Base-by-base conservation (phyloP, 1,140 invertebrate genomes). In the Chionoecetes opilio region DNA sequence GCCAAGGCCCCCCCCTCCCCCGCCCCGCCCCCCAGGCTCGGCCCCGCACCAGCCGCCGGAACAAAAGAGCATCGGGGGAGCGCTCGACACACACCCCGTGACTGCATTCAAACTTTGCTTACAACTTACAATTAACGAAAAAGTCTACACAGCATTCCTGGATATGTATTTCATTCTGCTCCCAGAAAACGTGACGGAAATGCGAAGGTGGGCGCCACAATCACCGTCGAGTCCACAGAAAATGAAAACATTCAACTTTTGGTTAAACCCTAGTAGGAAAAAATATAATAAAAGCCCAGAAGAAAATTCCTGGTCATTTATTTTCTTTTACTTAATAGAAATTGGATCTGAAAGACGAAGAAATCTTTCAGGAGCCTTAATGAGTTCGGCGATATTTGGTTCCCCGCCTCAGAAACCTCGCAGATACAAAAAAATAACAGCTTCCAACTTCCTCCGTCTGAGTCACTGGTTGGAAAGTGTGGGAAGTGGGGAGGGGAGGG, bases 341-440 rank as follows among this genome's bases (percentile, higher is more conserved):
- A 75, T n/a, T 26, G 63, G 21, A 75, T n/a, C 63, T 75, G 63
- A 75, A 75, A 75, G 63, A 75, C n/a, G 63, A n/a, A 75, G 63
- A 75, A n/a, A 75, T 75, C 63, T 75, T 75, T 75, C 63, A 75
- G n/a, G 46, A 75, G 63, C 63, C n/a, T 75, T 75, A 75, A 75
- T 75, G 63, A 75, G 63, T 75, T 75, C 63, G 63, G 21, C 63
- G 8, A 75, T 75, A 75, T 75, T 75, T 75, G 63, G 63, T n/a
- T 17, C 63, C 63, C 63, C 11, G 63, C n/a, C 21, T 75, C n/a
- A n/a, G 63, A 75, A 75, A 75, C n/a, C 63, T n/a, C 0, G n/a
- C 6, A 75, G 26, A n/a, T n/a, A 75, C 63, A 75, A 75, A 75
- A 75, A 75, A 75, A 75, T n/a, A 75, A 75, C 11, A 75, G 11